Evolutionary conservation across 1,140 invertebrate genomes (phyloP).

Genomic region (Plectus sambesii): DNA sequence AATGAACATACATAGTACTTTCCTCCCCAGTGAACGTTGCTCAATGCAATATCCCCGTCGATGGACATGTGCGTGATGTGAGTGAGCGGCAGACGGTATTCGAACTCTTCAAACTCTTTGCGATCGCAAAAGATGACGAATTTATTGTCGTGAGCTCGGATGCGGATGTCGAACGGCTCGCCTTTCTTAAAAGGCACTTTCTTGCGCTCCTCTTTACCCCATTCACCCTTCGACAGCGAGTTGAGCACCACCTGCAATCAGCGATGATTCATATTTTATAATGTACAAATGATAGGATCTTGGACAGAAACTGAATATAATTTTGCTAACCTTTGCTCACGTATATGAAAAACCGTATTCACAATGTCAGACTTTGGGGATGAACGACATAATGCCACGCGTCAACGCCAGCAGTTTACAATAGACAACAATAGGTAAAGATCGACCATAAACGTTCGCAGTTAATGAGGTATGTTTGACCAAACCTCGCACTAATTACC

Average conservation of each 20-base stretch:
- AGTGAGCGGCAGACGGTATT: constrained; percentile 29
- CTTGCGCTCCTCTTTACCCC: constrained; percentile 44
- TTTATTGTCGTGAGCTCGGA: constrained; percentile 40
- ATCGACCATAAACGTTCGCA: too few species aligned
- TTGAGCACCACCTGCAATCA: constrained; percentile 34
- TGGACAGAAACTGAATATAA: too few species aligned
- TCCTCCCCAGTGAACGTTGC: constrained; percentile 39
- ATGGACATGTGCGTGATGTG: constrained; percentile 43
- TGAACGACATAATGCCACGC: too few species aligned
- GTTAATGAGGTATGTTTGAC: too few species aligned
- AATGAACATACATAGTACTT: constrained; percentile 36
- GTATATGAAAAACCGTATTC: too few species aligned
- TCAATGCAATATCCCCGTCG: constrained; percentile 35
- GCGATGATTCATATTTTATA: too few species aligned
- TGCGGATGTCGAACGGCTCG: constrained; percentile 36
- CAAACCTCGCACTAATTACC: too few species aligned
- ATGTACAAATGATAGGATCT: too few species aligned
- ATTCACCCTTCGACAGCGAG: constrained; percentile 41
- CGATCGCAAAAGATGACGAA: constrained; percentile 37
- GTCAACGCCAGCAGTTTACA: too few species aligned
- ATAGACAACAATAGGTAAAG: too few species aligned
- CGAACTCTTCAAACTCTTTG: constrained; percentile 42
- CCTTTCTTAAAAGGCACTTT: constrained; percentile 43
- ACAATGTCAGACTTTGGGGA: too few species aligned
- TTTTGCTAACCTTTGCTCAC: too few species aligned